Base-by-base conservation (phyloP, 2,888 invertebrate genomes). In the Acheta domesticus region DNA sequence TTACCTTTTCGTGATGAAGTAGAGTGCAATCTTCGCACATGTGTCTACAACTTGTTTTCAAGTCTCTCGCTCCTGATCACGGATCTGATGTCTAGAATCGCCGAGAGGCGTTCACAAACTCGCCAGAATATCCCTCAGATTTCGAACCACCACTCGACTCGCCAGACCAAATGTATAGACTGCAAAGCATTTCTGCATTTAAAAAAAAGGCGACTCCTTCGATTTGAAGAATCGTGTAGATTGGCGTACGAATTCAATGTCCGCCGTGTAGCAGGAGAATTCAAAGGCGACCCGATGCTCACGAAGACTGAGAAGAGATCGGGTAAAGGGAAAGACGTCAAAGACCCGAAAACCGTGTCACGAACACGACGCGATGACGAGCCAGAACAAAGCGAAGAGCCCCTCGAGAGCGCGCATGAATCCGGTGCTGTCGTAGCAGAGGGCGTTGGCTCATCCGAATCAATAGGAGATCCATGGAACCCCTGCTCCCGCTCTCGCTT, bases 191-290 rank as follows among this genome's bases (percentile, higher is more conserved):
- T 36, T 36, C 36, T 36, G 36, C 36, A 8, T 36, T 36, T 36
- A 8, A 36, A 36, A 23, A 19, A 62, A n/a, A n/a, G 62, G 0
- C 14, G n/a, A 14, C 62, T 62, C 62, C 16, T 62, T 62, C 62
- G 62, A 62, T 62, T 62, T 62, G 62, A 62, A 62, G 62, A 62
- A 62, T 62, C 62, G 14, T 62, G 62, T 62, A 62, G n/a, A 62
- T 62, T 0, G n/a, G 62, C 62, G 62, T 19, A 14, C 16, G 62
- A 62, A 19, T n/a, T 62, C 16, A 62, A 62, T 62, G 62, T 62
- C 14, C n/a, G 62, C n/a, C 62, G 62, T 62, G 62, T 62, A 19
- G 36, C 36, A 8, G 36, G 5, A 36, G 36, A 36, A 36, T 36
- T 36, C 36, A 36, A 36, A 36, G 36, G 36, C 36, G 36, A 5